phyloP scores from a whole-genome alignment of 2,888 invertebrate genomes.

The Calameuta idolon region DNA sequence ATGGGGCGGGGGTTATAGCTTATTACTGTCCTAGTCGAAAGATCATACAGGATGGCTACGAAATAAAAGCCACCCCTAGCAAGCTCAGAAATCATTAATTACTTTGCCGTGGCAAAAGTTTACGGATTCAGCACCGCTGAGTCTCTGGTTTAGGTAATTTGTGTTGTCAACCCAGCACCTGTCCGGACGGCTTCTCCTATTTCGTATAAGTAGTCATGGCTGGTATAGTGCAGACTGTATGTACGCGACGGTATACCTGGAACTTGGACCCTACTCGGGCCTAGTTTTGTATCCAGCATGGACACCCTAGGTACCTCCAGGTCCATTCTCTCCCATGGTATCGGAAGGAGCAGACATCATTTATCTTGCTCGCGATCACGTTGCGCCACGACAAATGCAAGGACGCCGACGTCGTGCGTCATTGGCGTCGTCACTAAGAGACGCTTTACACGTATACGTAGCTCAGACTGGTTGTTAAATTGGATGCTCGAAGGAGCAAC shows the following conservation, averaged over 20 bases:
- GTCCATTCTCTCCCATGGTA: constrained; percentile 19
- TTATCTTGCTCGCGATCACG: constrained; percentile 52
- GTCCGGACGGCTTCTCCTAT: constrained; percentile 32
- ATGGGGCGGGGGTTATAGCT: not conserved
- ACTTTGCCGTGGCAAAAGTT: constrained; percentile 31
- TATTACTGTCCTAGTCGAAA: not conserved
- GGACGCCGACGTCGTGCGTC: constrained; percentile 19
- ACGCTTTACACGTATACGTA: not conserved
- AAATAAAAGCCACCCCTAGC: not conserved
- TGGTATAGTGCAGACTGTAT: not conserved
- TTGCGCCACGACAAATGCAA: constrained; percentile 51
- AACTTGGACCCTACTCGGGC: not conserved
- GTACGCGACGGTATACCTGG: not conserved
- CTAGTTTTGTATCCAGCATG: not conserved
- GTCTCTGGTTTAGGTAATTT: constrained; percentile 38
- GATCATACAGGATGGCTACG: not conserved
- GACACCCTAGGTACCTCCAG: constrained; percentile 17
- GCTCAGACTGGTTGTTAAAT: not conserved
- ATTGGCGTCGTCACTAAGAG: not conserved
- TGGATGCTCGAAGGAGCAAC: not conserved
- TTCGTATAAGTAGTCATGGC: constrained; percentile 19
- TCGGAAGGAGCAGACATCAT: constrained; percentile 40
- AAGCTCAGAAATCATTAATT: constrained; percentile 31
- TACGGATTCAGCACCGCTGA: constrained; percentile 28
- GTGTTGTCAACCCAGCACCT: constrained; percentile 26